Conservation (phyloP, 2,797 vertebrate species). For the Protosalanx chinensis region DNA sequence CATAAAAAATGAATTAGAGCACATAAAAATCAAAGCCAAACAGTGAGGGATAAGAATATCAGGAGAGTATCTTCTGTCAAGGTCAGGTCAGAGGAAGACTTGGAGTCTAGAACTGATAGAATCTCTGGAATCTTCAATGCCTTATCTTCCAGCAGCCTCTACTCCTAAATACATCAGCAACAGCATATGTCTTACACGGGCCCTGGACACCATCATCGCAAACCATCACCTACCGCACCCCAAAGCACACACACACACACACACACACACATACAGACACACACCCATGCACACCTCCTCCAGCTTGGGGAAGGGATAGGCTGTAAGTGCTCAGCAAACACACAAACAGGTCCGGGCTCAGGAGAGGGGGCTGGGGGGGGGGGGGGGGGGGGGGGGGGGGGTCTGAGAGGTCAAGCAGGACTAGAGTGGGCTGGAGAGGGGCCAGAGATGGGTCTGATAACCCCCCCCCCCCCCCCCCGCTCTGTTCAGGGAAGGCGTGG, state of each 20-base stretch:
- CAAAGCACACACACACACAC: conserved; percentile 21
- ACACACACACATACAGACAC: conserved; percentile 10
- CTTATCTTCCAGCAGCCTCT: conserved; percentile 28
- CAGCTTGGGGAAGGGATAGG: background rate
- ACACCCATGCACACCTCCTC: conserved; percentile 4
- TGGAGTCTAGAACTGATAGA: conserved; percentile 38
- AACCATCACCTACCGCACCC: background rate
- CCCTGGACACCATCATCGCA: conserved; percentile 44
- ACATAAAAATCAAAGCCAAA: conserved; percentile 40
- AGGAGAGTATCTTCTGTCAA: conserved; percentile 37
- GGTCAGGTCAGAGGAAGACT: conserved; percentile 36
- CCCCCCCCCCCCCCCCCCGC: conserved; percentile 18
- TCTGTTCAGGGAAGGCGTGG: background rate
- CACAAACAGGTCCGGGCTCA: conserved; percentile 22
- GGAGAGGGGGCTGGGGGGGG: conserved; percentile 17
- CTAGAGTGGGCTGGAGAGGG: conserved; percentile 52
- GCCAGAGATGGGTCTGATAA: conserved; percentile 62
- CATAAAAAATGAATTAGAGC: conserved; percentile 28
- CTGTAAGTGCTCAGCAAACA: conserved; percentile 9
- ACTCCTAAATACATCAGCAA: conserved; percentile 46
- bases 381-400: conserved; percentile 18
- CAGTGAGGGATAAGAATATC: conserved; percentile 16
- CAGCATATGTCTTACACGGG: conserved; percentile 35
- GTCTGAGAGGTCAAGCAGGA: conserved; percentile 52
- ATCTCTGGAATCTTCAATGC: conserved; percentile 40